Evolutionary conservation across 2,113 vertebrate species (phyloP), one percentile per base, ranked within the genome.

Genomic region (Poeciliopsis turrubarensis): DNA sequence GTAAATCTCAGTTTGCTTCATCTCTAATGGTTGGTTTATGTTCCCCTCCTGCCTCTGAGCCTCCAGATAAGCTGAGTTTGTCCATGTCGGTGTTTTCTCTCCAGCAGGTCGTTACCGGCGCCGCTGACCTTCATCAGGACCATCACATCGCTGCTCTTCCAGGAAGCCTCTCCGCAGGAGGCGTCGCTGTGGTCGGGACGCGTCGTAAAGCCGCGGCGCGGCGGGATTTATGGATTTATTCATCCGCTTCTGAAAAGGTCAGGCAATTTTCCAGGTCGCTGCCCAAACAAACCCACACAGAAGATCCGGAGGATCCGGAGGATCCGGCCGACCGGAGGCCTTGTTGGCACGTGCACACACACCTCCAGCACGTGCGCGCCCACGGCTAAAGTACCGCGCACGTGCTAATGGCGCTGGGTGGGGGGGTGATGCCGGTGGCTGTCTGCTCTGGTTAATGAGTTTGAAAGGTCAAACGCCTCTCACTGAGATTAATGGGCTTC

Each of bases 381-480:
- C 29, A 31, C 4, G 17, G 39, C 69, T 68, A 70, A 64, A 73
- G 68, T 64, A 5, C 3, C 13, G 65, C 63, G 62, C 34, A 8
- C 27, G 26, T 32, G 29, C 61, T 60, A 37, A 61, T 54, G 70
- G 81, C 73, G 68, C 25, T 37, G 17, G 17, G 27, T 9, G 22
- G 57, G 34, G 41, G 30, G 68, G 26, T 13, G 5, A 47, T 60
- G 25, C 65, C 54, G 68, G 17, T 72, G 63, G 73, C 72, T 68
- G 76, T 80, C 75, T 51, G 77, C 87, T 72, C 68, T 77, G 83
- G 82, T 88, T 95, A 94, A 95, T 94, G 92, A 94, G 91, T 94
- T 87, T 92, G 85, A 94, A 95, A 94, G 94, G 93, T 94, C 93
- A 94, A 93, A 92, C 61, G 86, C 85, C 88, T 89, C 89, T 89